A percentile compares a stretch with the other conserved stretches of the same genome.
phyloP scores from a whole-genome alignment of 2,797 vertebrate species.

The Gymnothorax javanicus region DNA sequence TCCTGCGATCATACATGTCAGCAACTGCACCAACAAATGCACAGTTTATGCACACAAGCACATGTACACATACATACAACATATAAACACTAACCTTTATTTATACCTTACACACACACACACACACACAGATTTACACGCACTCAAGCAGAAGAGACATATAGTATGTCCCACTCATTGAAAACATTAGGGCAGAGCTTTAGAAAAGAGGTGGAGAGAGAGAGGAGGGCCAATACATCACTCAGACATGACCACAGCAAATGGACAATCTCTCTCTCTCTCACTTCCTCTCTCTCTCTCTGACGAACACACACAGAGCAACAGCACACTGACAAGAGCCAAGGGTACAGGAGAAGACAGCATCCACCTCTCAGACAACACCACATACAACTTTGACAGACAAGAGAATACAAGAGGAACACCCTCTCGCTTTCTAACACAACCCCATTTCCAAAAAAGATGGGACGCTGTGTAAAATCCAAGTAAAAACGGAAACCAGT shows the following conservation, averaged over 20 bases:
- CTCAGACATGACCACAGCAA: not conserved
- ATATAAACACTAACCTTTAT: too few species aligned
- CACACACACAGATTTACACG: slow-evolving; percentile 3
- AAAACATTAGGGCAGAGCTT: not conserved
- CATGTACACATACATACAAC: too few species aligned
- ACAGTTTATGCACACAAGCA: not conserved
- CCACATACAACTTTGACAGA: not conserved
- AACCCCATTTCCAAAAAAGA: too few species aligned
- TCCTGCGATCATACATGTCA: not conserved
- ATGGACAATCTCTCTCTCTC: not conserved
- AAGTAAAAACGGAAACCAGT: too few species aligned
- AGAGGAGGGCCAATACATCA: not conserved
- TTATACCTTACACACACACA: not conserved
- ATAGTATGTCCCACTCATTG: not conserved
- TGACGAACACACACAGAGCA: not conserved
- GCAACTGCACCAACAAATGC: not conserved
- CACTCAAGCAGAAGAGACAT: not conserved
- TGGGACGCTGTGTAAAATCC: too few species aligned
- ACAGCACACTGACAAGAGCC: not conserved
- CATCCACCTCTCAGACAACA: too few species aligned
- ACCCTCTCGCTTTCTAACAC: not conserved
- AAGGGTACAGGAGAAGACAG: too few species aligned
- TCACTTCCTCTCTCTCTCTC: too few species aligned
- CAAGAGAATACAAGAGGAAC: not conserved
- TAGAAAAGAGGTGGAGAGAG: not conserved